Evolutionary conservation across 2,113 vertebrate genomes (phyloP).

Genomic region (Xenus cinereus): DNA sequence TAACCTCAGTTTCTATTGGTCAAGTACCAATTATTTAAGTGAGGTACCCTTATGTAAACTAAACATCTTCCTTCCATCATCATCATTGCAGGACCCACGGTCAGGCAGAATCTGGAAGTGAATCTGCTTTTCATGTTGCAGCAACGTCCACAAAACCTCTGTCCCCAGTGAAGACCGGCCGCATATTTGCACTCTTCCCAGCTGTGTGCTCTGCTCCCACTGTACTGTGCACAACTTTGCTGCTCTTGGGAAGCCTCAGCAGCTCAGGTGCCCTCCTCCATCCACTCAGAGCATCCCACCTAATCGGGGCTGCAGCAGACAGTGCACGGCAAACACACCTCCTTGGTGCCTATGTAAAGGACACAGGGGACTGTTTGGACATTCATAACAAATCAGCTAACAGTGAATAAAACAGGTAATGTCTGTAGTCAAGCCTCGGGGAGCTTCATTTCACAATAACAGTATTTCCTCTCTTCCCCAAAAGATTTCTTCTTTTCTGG

Average conservation of each 20-base stretch:
- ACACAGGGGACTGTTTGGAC: rapidly evolving
- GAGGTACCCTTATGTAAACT: background rate
- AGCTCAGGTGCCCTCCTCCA: background rate
- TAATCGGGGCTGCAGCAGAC: background rate
- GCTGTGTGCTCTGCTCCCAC: rapidly evolving
- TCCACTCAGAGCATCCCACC: background rate
- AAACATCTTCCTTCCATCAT: background rate
- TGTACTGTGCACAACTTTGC: background rate
- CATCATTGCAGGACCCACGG: background rate
- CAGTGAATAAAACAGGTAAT: background rate
- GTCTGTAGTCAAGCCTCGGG: background rate
- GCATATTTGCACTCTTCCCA: no score
- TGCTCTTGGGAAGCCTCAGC: background rate
- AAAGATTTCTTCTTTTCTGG: background rate
- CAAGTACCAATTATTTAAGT: background rate
- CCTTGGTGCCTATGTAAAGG: background rate
- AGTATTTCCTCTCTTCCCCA: background rate
- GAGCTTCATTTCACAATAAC: background rate
- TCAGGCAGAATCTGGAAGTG: background rate
- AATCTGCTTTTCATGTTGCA: background rate
- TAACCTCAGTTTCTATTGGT: background rate
- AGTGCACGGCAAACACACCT: rapidly evolving
- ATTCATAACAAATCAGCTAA: background rate
- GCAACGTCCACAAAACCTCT: background rate
- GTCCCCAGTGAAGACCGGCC: no score